phyloP scores from a whole-genome alignment of 2,888 invertebrate genomes.

The Camponotus fellah region DNA sequence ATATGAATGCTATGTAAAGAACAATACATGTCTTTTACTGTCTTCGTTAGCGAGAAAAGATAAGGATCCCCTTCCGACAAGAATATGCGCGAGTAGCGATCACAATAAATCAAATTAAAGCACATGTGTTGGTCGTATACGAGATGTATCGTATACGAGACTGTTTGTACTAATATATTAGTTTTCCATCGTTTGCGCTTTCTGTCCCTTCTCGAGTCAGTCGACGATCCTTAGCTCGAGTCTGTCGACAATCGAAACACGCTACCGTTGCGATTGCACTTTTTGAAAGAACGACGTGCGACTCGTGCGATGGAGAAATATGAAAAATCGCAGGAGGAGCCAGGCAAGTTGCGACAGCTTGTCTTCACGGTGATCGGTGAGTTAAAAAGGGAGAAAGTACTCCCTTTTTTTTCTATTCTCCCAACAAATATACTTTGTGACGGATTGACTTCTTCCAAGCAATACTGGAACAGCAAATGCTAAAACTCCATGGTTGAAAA shows the following conservation, averaged over 20 bases:
- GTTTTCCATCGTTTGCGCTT: not conserved
- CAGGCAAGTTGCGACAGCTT: constrained; percentile 78
- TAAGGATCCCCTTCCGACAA: constrained; percentile 59
- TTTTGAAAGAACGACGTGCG: constrained; percentile 19
- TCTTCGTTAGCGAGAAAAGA: constrained; percentile 47
- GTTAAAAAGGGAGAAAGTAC: constrained; percentile 52
- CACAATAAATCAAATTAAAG: constrained; percentile 77
- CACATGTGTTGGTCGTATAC: constrained; percentile 3
- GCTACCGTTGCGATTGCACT: not conserved
- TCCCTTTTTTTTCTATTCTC: not conserved
- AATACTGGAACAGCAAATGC: not conserved
- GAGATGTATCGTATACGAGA: no score
- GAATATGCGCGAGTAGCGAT: constrained; percentile 52
- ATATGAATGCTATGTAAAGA: constrained; percentile 46
- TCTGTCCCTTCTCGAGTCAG: not conserved
- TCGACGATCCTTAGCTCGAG: not conserved
- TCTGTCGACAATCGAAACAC: not conserved
- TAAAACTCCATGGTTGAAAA: not conserved
- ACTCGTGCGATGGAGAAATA: constrained; percentile 50
- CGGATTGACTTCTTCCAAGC: not conserved
- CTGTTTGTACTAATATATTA: constrained; percentile 9
- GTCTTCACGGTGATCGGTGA: constrained; percentile 75
- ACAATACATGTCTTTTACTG: constrained; percentile 22
- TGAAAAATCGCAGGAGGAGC: constrained; percentile 32
- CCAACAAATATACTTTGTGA: not conserved